These are phyloP conservation scores for Gadopsis marmoratus DNA, from an alignment of 2,797 vertebrate species.

Conservation along the genomic window DNA sequence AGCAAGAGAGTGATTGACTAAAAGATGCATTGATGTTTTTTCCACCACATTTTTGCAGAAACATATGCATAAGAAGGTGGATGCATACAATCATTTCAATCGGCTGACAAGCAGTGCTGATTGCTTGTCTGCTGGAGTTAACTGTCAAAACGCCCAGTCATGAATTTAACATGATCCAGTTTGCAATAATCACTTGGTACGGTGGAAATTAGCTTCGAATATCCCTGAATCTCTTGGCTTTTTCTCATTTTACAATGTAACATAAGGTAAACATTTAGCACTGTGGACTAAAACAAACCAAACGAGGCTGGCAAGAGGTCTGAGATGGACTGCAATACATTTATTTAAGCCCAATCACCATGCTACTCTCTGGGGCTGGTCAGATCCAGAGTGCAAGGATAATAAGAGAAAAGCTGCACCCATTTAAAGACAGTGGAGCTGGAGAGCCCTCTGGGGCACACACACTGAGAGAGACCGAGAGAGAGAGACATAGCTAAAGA, in stretches of 20 bases:
- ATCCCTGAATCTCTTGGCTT: neutral
- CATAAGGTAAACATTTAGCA: neutral
- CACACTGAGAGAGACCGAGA: neutral
- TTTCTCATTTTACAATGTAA: neutral
- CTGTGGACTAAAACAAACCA: neutral
- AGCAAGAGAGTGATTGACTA: neutral
- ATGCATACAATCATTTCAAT: neutral
- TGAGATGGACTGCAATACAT: constrained; percentile 29
- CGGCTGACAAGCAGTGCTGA: neutral
- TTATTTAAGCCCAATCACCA: constrained; percentile 34
- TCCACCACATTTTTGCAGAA: neutral
- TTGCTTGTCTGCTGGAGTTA: constrained; percentile 10
- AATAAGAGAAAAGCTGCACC: constrained; percentile 34
- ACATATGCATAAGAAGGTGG: neutral
- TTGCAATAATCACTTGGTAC: neutral
- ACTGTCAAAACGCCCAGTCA: neutral
- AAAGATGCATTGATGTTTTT: neutral
- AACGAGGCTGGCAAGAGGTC: constrained; percentile 26
- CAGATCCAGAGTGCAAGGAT: constrained; percentile 29
- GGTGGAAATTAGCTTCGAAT: neutral
- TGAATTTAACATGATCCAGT: constrained; percentile 2
- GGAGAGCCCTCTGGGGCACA: constrained; percentile 12
- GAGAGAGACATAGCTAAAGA: neutral
- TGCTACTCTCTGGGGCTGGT: constrained; percentile 9
- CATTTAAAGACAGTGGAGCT: constrained; percentile 33